A percentile compares a stretch with the other conserved stretches of the same genome.
phyloP scores from a whole-genome alignment of 2,888 invertebrate genomes.

The Drosophila nr. perissopoda region DNA sequence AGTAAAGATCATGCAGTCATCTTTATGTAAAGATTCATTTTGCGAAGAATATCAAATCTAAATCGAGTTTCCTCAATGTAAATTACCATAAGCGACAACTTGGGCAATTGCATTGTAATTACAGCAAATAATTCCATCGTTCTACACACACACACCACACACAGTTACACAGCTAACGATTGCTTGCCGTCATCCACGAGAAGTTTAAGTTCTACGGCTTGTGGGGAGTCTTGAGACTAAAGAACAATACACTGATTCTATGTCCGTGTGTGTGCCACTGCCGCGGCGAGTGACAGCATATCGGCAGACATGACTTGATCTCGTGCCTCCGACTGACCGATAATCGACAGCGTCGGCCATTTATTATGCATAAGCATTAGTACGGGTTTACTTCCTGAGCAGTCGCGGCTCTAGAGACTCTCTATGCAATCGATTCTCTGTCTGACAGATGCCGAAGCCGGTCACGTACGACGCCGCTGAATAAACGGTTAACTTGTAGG shows the following conservation, averaged over 20 bases:
- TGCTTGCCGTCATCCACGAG: constrained; percentile 43
- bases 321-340: constrained; percentile 67
- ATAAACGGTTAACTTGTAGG: constrained; percentile 42
- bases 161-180: constrained; percentile 34
- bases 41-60: constrained; percentile 14
- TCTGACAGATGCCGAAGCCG: constrained; percentile 39
- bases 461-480: constrained; percentile 47
- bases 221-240: constrained; percentile 13
- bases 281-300: constrained; percentile 47
- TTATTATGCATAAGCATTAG: constrained; percentile 50
- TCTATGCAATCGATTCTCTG: constrained; percentile 32
- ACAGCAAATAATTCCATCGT: constrained; percentile 47
- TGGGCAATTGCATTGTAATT: constrained; percentile 40
- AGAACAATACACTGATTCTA: constrained; percentile 21
- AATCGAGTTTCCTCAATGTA: constrained; percentile 23
- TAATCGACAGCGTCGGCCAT: constrained; percentile 49
- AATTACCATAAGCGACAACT: constrained; percentile 7
- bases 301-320: constrained; percentile 69
- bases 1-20: background rate
- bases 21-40: background rate
- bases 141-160: constrained; percentile 18
- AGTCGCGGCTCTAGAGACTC: background rate
- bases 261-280: background rate
- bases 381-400: constrained; percentile 34
- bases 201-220: constrained; percentile 9